phyloP scores from a whole-genome alignment of 2,888 invertebrate genomes.

The Lasioglossum figueresi region DNA sequence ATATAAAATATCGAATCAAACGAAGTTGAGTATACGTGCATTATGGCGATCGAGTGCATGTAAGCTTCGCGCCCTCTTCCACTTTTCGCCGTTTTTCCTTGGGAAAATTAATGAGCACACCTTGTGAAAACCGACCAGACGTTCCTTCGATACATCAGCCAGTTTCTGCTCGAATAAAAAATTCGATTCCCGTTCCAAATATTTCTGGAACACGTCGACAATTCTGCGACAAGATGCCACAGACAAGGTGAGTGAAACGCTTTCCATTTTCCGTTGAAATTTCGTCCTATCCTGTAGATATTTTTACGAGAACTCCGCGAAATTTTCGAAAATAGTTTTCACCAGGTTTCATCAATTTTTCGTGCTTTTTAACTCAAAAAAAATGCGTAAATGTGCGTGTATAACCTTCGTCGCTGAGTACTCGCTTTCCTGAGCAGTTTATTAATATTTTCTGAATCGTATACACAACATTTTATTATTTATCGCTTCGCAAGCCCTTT shows the following conservation, averaged over 20 bases:
- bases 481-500: not conserved
- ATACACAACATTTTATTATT: not conserved
- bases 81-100: constrained; percentile 62
- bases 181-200: constrained; percentile 33
- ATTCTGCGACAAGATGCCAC: constrained; percentile 79
- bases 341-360: not conserved
- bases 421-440: constrained; percentile 2
- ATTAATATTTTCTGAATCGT: constrained; percentile 22
- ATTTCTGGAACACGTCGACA: constrained; percentile 73
- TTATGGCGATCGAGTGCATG: constrained; percentile 79
- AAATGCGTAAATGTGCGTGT: constrained; percentile 50
- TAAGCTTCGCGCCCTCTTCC: constrained; percentile 73
- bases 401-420: constrained; percentile 67
- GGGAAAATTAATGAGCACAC: constrained; percentile 30
- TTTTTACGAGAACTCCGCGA: not conserved
- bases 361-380: not conserved
- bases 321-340: not conserved
- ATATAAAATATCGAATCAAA: constrained; percentile 61
- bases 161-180: constrained; percentile 46
- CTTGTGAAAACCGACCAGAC: constrained; percentile 22
- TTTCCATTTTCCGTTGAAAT: constrained; percentile 61
- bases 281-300: constrained; percentile 15
- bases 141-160: constrained; percentile 15
- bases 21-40: constrained; percentile 68
- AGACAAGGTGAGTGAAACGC: constrained; percentile 79